Percentiles rank a stretch among this genome's conserved stretches.
Evolutionary conservation across 2,113 vertebrate genomes (phyloP).

Genomic region (Cettia cetti): DNA sequence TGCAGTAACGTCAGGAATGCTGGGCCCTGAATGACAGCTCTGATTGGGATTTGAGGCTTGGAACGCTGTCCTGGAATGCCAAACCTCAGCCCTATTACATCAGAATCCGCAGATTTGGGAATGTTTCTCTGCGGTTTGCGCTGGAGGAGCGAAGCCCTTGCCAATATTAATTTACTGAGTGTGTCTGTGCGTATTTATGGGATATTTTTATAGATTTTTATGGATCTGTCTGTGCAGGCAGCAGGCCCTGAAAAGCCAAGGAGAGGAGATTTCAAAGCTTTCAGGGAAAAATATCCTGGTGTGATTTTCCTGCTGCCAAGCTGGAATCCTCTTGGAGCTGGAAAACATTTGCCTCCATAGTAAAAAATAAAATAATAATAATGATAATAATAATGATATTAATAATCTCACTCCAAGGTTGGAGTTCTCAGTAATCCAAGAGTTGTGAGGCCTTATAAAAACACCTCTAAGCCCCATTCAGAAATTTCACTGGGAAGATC

Average conservation of each 20-base stretch:
- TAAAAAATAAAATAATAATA: neutral
- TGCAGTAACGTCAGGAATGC: neutral
- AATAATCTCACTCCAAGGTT: neutral
- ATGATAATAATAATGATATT: fast-evolving
- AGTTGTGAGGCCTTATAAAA: neutral
- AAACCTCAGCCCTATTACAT: conserved; percentile 62
- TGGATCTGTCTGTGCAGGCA: neutral
- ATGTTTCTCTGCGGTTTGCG: conserved; percentile 34
- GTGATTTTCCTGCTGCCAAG: neutral
- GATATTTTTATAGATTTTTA: neutral
- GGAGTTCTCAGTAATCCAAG: neutral
- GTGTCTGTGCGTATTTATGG: neutral
- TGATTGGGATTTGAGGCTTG: conserved; percentile 29
- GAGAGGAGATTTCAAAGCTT: neutral
- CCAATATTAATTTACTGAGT: conserved; percentile 10
- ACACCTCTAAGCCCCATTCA: neutral
- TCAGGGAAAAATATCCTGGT: neutral
- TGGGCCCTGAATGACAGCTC: conserved; percentile 46
- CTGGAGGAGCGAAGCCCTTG: neutral
- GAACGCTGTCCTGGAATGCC: neutral
- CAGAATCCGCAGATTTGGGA: conserved; percentile 55
- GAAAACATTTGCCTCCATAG: neutral
- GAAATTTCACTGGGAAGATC: neutral
- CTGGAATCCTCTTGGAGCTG: neutral
- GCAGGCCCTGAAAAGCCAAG: neutral